A percentile compares a stretch with the other conserved stretches of the same genome.
These are phyloP conservation scores for Engystomops pustulosus DNA, from an alignment of 2,113 vertebrate species.

Conservation along the genomic window DNA sequence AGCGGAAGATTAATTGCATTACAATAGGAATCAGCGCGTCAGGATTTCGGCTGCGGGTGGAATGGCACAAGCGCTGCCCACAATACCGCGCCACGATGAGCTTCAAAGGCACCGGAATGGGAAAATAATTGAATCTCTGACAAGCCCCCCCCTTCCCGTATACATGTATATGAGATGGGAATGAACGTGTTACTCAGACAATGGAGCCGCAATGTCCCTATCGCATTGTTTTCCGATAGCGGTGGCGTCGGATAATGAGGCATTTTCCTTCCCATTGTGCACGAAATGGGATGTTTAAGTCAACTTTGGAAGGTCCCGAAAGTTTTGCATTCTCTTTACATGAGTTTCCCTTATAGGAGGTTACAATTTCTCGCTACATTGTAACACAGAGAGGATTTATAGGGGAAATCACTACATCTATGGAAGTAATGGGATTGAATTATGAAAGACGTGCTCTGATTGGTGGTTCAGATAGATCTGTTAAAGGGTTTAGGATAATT, in stretches of 20 bases:
- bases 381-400: not conserved
- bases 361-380: not conserved
- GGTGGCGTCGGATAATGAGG: not conserved
- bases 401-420: not conserved
- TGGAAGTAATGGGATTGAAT: not conserved
- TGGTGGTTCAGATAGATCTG: too few relatives aligned
- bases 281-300: not conserved
- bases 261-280: slow-evolving; percentile 17
- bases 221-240: slow-evolving; percentile 32
- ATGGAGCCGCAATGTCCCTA: slow-evolving; percentile 14
- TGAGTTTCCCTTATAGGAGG: not conserved
- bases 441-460: too few relatives aligned
- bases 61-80: slow-evolving; percentile 72
- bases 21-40: slow-evolving; percentile 72
- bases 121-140: slow-evolving; percentile 72
- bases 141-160: slow-evolving; percentile 58
- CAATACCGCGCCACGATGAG: slow-evolving; percentile 69
- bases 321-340: not conserved
- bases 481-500: too few relatives aligned
- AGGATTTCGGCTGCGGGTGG: slow-evolving; percentile 61
- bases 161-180: slow-evolving; percentile 42
- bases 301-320: slow-evolving; percentile 4
- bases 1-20: slow-evolving; percentile 79
- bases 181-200: slow-evolving; percentile 11
- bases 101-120: slow-evolving; percentile 70